Evolutionary conservation across 2,888 invertebrate genomes (phyloP), one percentile per base, ranked within the genome.

Genomic region (Epicampocera succincta): DNA sequence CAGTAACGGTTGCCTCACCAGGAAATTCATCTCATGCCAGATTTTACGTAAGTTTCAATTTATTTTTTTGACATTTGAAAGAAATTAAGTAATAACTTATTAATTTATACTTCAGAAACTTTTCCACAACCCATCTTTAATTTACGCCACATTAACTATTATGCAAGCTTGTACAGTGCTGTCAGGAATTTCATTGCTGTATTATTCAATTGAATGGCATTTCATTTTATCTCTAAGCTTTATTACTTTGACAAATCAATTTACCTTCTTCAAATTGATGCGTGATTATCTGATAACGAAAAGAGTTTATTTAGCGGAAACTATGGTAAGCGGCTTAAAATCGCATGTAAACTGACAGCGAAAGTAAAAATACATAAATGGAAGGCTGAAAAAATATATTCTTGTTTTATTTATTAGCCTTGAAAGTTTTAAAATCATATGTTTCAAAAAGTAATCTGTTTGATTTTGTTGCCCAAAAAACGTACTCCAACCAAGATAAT

Each of bases 191-290:
- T 93, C 95, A 68, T 92, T 97, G 40, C 92, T 99, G 12, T 93
- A 96, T 85, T 93, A 95, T 84, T 95, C 95, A 15, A 93, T 94
- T 46, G 96, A 97, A 86, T 99, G 99, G 99, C 96, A 98, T 91
- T 96, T 97, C 89, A 94, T 98, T 80, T 90, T 98, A 58, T 96
- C 98, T 2, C 93, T 98, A 86, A 94, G 96, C 5, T 93, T 98
- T 79, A 92, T 99, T 58, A 93, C 98, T 42, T 95, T 98, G 88
- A 96, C 96, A 83, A 98, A 98, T 91, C 98, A 98, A 91, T 96
- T 96, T 87, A 96, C 97, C 0, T 92, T 99, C 54, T 99, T 97
- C 90, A 97, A 97, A 91, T 92, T 98, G 85, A 93, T 95, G 38
- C 93, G 98, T 52, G 97, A 98, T 90, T 97, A 95, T 88, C 92